Conservation (phyloP, 2,888 invertebrate genomes). For the Hypsopygia costalis region DNA sequence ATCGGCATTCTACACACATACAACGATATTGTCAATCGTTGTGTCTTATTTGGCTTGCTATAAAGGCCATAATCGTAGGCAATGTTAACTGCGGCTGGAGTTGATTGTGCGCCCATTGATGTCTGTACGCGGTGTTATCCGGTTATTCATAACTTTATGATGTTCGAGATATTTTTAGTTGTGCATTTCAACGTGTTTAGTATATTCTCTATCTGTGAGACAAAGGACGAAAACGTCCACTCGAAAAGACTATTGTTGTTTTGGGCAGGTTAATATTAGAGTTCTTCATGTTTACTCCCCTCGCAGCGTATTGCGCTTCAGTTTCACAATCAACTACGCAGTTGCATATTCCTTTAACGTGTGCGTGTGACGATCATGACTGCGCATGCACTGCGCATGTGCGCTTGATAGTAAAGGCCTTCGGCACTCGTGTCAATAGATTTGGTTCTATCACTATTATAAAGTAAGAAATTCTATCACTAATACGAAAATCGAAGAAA, state of each 20-base stretch:
- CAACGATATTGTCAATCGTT: slow-evolving; percentile 13
- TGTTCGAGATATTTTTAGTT: slow-evolving; percentile 19
- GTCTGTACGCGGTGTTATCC: slow-evolving; percentile 46
- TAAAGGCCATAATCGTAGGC: slow-evolving; percentile 17
- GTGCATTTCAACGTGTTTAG: slow-evolving; percentile 1
- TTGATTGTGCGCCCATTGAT: slow-evolving; percentile 41
- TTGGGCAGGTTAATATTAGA: slow-evolving; percentile 1
- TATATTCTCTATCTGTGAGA: too few relatives aligned
- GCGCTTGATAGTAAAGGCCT: slow-evolving; percentile 42
- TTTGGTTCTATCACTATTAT: slow-evolving; percentile 1
- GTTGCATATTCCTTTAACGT: slow-evolving; percentile 46
- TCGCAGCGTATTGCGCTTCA: slow-evolving; percentile 35
- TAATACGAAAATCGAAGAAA: too few relatives aligned
- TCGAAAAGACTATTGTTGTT: too few relatives aligned
- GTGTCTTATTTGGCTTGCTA: slow-evolving; percentile 3
- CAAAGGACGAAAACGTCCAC: too few relatives aligned
- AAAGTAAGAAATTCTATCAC: neutral
- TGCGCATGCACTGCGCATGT: slow-evolving; percentile 37
- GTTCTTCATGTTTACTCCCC: slow-evolving; percentile 16
- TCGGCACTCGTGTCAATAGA: slow-evolving; percentile 10
- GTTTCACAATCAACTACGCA: slow-evolving; percentile 62
- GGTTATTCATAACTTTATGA: slow-evolving; percentile 55
- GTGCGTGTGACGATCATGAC: slow-evolving; percentile 33
- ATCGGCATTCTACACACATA: slow-evolving; percentile 31
- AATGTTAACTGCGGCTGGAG: slow-evolving; percentile 7